These are phyloP conservation scores for Mustela nigripes DNA, from an alignment of 2,113 vertebrate species.

Conservation along the genomic window DNA sequence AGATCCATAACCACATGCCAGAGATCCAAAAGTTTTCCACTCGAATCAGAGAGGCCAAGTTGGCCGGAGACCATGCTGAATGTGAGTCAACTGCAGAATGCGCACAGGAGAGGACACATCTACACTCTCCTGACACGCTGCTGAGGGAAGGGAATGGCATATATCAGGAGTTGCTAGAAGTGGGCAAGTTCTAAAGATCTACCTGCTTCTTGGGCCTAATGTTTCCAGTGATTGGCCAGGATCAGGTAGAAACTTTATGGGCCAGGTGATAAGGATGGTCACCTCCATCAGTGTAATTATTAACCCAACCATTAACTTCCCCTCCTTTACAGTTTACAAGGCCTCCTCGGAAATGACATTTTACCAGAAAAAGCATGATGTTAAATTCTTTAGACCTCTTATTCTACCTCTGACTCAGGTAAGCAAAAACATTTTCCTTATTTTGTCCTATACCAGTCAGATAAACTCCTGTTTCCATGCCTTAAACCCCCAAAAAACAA, in stretches of 20 bases:
- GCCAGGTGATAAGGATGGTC: background rate
- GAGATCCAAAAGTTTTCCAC: constrained; percentile 89
- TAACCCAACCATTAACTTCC: background rate
- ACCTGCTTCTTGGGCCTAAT: background rate
- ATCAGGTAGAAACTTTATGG: background rate
- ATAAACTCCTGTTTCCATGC: background rate
- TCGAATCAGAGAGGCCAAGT: constrained; percentile 92
- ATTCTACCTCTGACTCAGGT: constrained; percentile 93
- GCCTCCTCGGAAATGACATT: constrained; percentile 89
- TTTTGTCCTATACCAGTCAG: background rate
- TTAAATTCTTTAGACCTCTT: constrained; percentile 91
- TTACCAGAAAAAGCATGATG: constrained; percentile 93
- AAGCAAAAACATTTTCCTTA: constrained; percentile 63
- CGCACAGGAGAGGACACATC: background rate
- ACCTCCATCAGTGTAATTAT: background rate
- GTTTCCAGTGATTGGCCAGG: background rate
- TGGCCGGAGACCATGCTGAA: constrained; percentile 91
- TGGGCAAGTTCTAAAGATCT: background rate
- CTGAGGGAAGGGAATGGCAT: background rate
- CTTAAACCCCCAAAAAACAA: background rate
- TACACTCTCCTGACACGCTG: background rate
- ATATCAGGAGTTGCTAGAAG: background rate
- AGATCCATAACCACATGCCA: constrained; percentile 94
- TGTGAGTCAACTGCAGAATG: constrained; percentile 84
- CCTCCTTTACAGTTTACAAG: constrained; percentile 88